Base-by-base conservation (phyloP, 1,140 invertebrate species). In the Marisa cornuarietis region DNA sequence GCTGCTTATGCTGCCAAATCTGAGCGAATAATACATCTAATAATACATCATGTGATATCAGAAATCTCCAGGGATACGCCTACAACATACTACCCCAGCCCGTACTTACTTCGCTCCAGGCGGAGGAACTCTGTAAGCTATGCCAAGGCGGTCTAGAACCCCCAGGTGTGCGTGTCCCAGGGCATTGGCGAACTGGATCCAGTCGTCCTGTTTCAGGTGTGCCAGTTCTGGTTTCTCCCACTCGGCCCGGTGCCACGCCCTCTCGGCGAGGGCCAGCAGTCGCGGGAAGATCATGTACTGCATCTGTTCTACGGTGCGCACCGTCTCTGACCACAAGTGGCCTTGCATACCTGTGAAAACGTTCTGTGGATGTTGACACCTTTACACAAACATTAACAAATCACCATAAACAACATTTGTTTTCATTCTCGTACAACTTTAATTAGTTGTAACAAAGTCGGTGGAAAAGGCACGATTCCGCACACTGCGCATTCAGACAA, bases 201-300 rank as follows among this genome's bases (percentile, higher is more conserved):
- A 88, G 22, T 88, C 83, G 1, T 54, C 22, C 51, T 74, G 73
- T 24, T 62, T 79, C 62, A 71, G 66, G 79, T 63, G 76, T 66
- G 11, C 62, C 10, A 81, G 62, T 9, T 68, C 49, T 2, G 81
- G 68, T 18, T 72, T 58, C 79, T 89, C 88, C 88, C 88, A 90
- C 20, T 62, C 13, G 31, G 86, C 84, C 52, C 83, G 82, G 71
- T 88, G 87, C 88, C 88, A 90, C 4, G 86, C 86, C 42, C 88
- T 77, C 82, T 90, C 88, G 20, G 88, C 88, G 31, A 89, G 79
- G 11, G 88, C 88, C 20, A 90, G 68, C 10, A 90, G 52, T 16
- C 88, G 82, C 0, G 88, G 88, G 74, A 86, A 88, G 26, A 86
- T 79, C 86, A 87, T 87, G 66, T 85, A 80, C 13, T 88, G 80